Evolutionary conservation across 1,140 invertebrate genomes (phyloP).

Genomic region (Rhagoletis pomonella): DNA sequence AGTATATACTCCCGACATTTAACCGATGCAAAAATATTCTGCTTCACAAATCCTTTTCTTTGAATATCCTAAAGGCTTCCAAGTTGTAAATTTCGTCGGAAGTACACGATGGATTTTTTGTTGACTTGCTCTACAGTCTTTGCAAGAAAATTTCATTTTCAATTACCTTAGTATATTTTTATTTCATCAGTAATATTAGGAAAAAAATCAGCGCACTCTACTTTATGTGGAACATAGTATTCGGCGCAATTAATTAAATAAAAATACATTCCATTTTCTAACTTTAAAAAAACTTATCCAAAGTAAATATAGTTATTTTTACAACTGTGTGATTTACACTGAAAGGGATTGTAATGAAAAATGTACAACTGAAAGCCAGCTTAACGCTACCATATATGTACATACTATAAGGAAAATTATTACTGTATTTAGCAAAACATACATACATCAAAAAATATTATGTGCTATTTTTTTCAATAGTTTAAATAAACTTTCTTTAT

Average conservation of each 20-base stretch:
- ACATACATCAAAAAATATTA: constrained; percentile 5
- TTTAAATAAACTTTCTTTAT: constrained; percentile 21
- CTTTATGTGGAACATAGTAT: neutral
- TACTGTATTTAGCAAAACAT: neutral
- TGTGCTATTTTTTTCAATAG: constrained; percentile 31
- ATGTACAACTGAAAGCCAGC: too few relatives aligned
- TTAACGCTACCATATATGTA: neutral
- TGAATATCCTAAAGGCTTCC: too few relatives aligned
- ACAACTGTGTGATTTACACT: neutral
- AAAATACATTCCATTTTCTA: constrained; percentile 4
- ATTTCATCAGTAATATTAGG: too few relatives aligned
- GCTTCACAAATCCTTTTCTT: too few relatives aligned
- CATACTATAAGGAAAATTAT: constrained; percentile 11
- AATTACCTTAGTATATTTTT: neutral
- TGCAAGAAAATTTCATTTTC: neutral
- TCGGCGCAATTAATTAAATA: neutral
- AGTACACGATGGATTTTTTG: neutral
- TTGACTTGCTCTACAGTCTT: neutral
- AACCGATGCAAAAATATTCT: too few relatives aligned
- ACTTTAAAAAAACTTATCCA: constrained; percentile 20
- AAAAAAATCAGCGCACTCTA: neutral
- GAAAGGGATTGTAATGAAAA: too few relatives aligned
- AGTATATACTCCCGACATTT: too few relatives aligned
- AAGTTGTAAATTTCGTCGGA: too few relatives aligned
- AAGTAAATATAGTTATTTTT: neutral